Percentiles rank a stretch among this genome's conserved stretches.
phyloP scores from a whole-genome alignment of 2,113 vertebrate species.

The Callospermophilus lateralis region DNA sequence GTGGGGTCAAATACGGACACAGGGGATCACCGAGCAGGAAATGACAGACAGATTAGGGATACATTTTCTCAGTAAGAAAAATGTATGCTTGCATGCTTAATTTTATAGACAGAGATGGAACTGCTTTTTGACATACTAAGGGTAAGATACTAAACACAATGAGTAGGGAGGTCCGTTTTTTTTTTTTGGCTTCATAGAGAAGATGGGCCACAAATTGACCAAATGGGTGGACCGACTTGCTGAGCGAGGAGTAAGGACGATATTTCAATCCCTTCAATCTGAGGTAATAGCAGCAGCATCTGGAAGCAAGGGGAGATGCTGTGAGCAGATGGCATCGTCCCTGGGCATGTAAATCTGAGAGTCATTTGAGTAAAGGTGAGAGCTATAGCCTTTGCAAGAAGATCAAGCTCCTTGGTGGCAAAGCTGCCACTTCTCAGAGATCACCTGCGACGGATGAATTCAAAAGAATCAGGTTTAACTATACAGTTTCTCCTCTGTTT shows the following conservation, averaged over 20 bases:
- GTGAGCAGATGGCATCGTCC: too few relatives aligned
- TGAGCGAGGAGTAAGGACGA: too few relatives aligned
- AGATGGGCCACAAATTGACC: background rate
- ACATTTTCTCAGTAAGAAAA: background rate
- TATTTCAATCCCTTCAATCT: background rate
- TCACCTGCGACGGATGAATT: fast-evolving
- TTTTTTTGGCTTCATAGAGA: background rate
- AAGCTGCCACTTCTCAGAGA: background rate
- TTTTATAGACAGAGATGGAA: background rate
- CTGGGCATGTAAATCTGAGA: background rate
- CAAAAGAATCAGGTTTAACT: background rate
- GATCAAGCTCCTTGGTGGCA: too few relatives aligned
- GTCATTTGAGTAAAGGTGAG: too few relatives aligned
- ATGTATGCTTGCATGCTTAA: background rate
- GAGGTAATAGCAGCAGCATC: background rate
- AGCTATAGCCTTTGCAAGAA: background rate
- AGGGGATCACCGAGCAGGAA: background rate
- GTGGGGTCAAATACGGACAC: background rate
- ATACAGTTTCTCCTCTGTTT: background rate
- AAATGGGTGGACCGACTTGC: too few relatives aligned
- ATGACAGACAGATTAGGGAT: background rate
- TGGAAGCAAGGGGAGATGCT: background rate
- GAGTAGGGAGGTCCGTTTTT: too few relatives aligned
- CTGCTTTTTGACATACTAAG: background rate
- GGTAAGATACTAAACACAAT: background rate